Conservation (phyloP, 2,113 vertebrate species). For the Semnopithecus entellus region DNA sequence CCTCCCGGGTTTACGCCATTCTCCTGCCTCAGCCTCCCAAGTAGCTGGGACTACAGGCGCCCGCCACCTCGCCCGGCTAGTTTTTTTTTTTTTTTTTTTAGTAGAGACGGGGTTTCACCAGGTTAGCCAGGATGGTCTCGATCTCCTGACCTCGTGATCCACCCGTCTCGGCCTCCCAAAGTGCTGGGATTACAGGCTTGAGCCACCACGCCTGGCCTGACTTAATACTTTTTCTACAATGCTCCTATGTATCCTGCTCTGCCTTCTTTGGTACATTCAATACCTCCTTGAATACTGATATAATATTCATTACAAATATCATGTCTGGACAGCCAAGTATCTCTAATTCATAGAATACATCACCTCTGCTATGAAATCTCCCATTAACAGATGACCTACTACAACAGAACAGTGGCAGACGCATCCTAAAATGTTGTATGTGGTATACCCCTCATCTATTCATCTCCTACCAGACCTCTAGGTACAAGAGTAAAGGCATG, state of each 20-base stretch:
- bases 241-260: neutral
- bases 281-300: neutral
- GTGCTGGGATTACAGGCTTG: too few species aligned
- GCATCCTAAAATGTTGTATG: neutral
- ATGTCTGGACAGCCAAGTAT: neutral
- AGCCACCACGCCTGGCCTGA: too few species aligned
- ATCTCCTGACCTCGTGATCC: too few species aligned
- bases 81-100: too few species aligned
- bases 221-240: neutral
- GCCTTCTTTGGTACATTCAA: neutral
- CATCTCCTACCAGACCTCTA: neutral
- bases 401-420: neutral
- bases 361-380: neutral
- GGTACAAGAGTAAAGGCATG: neutral
- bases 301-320: neutral
- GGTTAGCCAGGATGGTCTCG: too few species aligned
- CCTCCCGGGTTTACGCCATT: too few species aligned
- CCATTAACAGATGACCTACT: neutral
- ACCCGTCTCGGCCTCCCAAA: too few species aligned
- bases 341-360: neutral
- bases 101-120: too few species aligned
- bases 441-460: neutral
- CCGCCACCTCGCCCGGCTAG: too few species aligned
- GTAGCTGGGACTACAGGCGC: too few species aligned
- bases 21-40: too few species aligned